A percentile compares a stretch with the other conserved stretches of the same genome.
These are phyloP conservation scores for Rhinogobius similis DNA, from an alignment of 2,113 vertebrate genomes.

Conservation along the genomic window DNA sequence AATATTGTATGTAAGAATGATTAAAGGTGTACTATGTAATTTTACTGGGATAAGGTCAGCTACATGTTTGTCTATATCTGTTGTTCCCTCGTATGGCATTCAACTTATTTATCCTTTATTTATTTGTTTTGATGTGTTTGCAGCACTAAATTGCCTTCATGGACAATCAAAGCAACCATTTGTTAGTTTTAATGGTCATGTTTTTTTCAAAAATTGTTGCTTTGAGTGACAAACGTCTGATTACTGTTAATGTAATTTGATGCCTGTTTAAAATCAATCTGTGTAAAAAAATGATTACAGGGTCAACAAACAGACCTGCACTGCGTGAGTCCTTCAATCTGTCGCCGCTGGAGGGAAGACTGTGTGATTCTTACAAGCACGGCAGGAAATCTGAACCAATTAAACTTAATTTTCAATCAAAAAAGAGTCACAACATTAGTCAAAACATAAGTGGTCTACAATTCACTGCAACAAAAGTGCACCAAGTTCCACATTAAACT, in stretches of 20 bases:
- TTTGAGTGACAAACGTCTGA: neutral
- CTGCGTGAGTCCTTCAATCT: conserved; percentile 47
- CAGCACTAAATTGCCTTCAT: too few relatives aligned
- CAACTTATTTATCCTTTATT: too few relatives aligned
- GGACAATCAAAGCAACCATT: too few relatives aligned
- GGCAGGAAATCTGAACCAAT: conserved; percentile 41
- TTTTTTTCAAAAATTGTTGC: neutral
- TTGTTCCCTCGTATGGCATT: too few relatives aligned
- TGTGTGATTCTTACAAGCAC: conserved; percentile 39
- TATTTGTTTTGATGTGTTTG: too few relatives aligned
- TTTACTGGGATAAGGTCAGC: too few relatives aligned
- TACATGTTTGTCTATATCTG: too few relatives aligned
- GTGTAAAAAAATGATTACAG: conserved; percentile 4
- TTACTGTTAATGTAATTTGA: neutral
- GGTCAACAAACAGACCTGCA: conserved; percentile 11
- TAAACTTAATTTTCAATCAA: conserved; percentile 42
- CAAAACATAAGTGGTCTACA: neutral
- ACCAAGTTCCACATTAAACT: too few relatives aligned
- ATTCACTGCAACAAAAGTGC: too few relatives aligned
- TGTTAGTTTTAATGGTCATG: too few relatives aligned
- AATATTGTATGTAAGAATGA: too few relatives aligned
- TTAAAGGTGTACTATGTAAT: too few relatives aligned
- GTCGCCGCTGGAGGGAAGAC: conserved; percentile 3
- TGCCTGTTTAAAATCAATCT: conserved; percentile 28
- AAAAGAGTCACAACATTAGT: conserved; percentile 23